phyloP scores from a whole-genome alignment of 1,140 invertebrate species.

The Maniola jurtina region DNA sequence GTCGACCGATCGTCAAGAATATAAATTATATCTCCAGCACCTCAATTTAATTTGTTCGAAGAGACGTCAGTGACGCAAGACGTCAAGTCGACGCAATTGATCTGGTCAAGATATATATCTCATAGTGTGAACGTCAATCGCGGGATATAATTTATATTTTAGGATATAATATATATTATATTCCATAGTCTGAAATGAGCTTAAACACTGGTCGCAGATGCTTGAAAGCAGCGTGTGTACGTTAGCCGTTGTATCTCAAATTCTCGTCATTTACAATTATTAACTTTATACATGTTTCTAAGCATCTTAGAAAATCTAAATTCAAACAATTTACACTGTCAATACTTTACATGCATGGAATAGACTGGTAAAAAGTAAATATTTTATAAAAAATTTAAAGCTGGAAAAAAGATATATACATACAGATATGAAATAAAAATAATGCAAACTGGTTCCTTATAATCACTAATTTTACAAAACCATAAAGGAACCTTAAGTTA shows the following conservation, averaged over 20 bases:
- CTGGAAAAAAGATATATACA: slow-evolving; percentile 24
- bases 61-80: too few relatives aligned
- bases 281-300: slow-evolving; percentile 37
- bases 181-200: too few relatives aligned
- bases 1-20: too few relatives aligned
- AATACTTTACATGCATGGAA: slow-evolving; percentile 7
- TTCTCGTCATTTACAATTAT: slow-evolving; percentile 32
- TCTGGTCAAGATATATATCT: too few relatives aligned
- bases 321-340: slow-evolving; percentile 17
- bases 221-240: too few relatives aligned
- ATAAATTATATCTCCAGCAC: too few relatives aligned
- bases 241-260: neutral
- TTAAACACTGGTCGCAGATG: too few relatives aligned
- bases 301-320: slow-evolving; percentile 32
- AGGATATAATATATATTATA: too few relatives aligned
- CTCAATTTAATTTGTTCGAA: too few relatives aligned
- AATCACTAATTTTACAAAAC: slow-evolving; percentile 1
- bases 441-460: slow-evolving; percentile 12
- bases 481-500: slow-evolving; percentile 1
- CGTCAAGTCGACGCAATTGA: too few relatives aligned
- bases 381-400: slow-evolving; percentile 28
- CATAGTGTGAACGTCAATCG: too few relatives aligned
- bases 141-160: too few relatives aligned
- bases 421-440: slow-evolving; percentile 21
- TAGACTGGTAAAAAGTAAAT: slow-evolving; percentile 19